Conservation (phyloP, 1,140 invertebrate genomes). For the Idris sp. region DNA sequence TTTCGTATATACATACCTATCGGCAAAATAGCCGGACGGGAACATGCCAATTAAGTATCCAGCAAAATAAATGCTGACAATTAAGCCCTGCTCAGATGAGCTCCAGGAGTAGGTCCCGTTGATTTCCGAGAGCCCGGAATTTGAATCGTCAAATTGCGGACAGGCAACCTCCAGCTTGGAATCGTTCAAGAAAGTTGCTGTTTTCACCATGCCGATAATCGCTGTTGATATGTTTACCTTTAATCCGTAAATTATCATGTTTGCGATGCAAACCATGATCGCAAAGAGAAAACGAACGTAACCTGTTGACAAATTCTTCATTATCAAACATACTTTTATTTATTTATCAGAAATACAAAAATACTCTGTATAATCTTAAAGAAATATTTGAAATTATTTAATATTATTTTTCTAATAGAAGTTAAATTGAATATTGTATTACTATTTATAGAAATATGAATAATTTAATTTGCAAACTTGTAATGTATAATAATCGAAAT, state of each 20-base stretch:
- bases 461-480: no score
- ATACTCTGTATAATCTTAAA: no score
- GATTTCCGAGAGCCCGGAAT: conserved; percentile 64
- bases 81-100: conserved; percentile 82
- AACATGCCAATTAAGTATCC: conserved; percentile 88
- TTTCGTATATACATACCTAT: conserved; percentile 68
- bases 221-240: conserved; percentile 92
- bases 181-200: no score
- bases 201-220: conserved; percentile 92
- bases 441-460: no score
- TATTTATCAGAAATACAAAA: no score
- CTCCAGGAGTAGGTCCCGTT: conserved; percentile 87
- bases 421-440: no score
- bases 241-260: conserved; percentile 87
- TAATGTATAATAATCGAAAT: no score
- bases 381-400: no score
- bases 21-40: conserved; percentile 80
- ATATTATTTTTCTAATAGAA: no score
- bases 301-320: no score
- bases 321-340: no score
- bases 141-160: conserved; percentile 48
- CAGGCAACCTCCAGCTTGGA: no score
- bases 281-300: conserved; percentile 71
- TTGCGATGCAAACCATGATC: conserved; percentile 76
- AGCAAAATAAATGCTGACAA: conserved; percentile 90